Base-by-base conservation (phyloP, 2,888 invertebrate species). In the Smittia sp. region DNA sequence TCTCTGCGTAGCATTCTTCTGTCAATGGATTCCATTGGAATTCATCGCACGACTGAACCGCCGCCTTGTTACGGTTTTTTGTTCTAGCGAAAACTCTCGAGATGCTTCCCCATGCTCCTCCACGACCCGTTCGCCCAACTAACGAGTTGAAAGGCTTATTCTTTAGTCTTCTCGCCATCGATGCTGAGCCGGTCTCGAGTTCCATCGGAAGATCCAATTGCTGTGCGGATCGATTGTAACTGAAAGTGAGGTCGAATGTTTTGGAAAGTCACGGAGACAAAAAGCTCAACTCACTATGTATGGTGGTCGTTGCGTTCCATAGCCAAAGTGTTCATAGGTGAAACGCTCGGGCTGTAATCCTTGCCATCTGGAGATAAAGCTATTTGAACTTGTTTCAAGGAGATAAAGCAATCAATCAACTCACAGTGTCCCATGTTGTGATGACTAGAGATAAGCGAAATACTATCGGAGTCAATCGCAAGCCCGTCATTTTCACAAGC, bases 41-140 rank as follows among this genome's bases (percentile, higher is more conserved):
- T 74, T 82, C 83, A 39, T 78, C 38, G n/a, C 46, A 46, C 7
- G 68, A 70, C 32, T 70, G 74, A 76, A 76, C 9, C 58, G 32
- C 22, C 63, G 87, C 85, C 79, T 92, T 90, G 80, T 90, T 92
- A 82, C 94, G 89, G 81, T 94, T 93, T 67, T 93, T 86, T 76
- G 92, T 91, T 73, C 94, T 85, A 0, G 94, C 93, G 79, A 95
- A 95, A 32, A 95, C 94, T 76, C 94, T 86, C 0, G 93, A 94
- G 81, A 95, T 95, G 78, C 93, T 93, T 72, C 94, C 94, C 94
- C 94, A 95, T 20, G 88, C 87, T 9, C 90, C 90, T 15, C 93
- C 93, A 1, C 92, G 86, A 0, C 89, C 89, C 65, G 83, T 81
- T 1, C 88, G 83, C 0, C 83, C 78, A 7, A 82, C 82, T 52